Base-by-base conservation (phyloP, 35 echinoderm and acorn worm genomes). In the Ptychodera flava region DNA sequence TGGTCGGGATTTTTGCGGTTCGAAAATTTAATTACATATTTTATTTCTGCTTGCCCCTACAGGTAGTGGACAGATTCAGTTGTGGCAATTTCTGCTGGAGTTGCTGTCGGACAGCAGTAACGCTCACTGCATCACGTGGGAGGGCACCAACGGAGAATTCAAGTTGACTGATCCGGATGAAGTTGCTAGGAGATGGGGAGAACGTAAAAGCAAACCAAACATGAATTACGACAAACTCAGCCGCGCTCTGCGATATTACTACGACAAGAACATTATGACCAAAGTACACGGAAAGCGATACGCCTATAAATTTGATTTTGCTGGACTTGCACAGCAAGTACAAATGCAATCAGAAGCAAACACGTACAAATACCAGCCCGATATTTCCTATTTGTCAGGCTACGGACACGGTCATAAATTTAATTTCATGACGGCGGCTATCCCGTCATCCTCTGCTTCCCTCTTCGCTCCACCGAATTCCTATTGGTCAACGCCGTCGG, bases 401-500 rank as follows among this genome's bases (percentile, higher is more conserved):
- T 98, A 98, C 64, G 30, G 30, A 82, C 92, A 94, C 34, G 88
- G 92, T 32, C 87, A 81, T 53, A 97, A 97, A 85, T 85, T 97
- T 12, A 98, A 94, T 82, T 94, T 94, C 38, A 89, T 94, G 31
- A 89, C 92, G 29, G 91, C 95, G 1, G 85, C 95, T 29, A 98
- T 98, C 85, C 95, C 95, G 32, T 94, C 92, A 37, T 94, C 95
- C 75, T 94, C 93, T 31, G 90, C 92, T 30, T 85, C 92, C 34
- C 90, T 98, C 33, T 98, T 98, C 86, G 86, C 89, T 29, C 92
- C 95, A 32, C 92, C 93, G 45, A 86, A 90, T 52, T 98, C 95
- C 29, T 94, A 98, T 87, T 98, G 95, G 95, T 98, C 95, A 75
- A 91, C 95, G 45, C 95, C 95, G 32, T 92, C 83, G 30, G 88